phyloP scores from a whole-genome alignment of 2,113 vertebrate genomes.

The Python bivittatus region DNA sequence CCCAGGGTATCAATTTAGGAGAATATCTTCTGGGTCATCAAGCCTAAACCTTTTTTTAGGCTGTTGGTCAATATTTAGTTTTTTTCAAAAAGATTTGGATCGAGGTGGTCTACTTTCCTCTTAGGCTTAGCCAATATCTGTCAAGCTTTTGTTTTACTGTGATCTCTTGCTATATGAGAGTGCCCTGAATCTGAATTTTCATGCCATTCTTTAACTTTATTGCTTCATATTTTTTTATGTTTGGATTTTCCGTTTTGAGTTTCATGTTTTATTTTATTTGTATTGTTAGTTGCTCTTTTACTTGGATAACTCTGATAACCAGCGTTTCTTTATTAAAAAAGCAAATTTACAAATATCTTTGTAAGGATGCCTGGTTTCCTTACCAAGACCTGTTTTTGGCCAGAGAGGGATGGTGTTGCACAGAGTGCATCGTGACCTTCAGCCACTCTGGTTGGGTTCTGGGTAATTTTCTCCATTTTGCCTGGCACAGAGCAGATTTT shows the following conservation, averaged over 20 bases:
- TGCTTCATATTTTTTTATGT: not conserved
- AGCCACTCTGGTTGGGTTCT: not conserved
- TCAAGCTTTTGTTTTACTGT: not conserved
- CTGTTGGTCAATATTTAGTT: not conserved
- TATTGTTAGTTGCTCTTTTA: not conserved
- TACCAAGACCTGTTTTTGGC: not conserved
- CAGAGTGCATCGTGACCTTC: not conserved
- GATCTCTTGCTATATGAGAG: not conserved
- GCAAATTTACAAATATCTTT: not conserved
- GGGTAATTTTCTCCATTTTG: not conserved
- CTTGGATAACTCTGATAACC: not conserved
- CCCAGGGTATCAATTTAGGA: not conserved
- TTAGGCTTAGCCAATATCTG: not conserved
- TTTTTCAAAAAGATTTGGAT: not conserved
- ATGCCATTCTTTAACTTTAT: not conserved
- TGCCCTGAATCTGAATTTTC: not conserved
- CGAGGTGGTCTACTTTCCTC: not conserved
- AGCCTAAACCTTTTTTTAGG: not conserved
- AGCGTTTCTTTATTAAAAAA: not conserved
- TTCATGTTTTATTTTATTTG: not conserved
- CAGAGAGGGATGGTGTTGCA: not conserved
- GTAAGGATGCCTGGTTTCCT: not conserved
- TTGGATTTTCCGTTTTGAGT: not conserved
- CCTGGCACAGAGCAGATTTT: not conserved
- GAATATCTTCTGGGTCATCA: not conserved